A percentile compares a stretch with the other conserved stretches of the same genome.
phyloP scores from a whole-genome alignment of 1,140 invertebrate genomes.

The Belonocnema kinseyi region DNA sequence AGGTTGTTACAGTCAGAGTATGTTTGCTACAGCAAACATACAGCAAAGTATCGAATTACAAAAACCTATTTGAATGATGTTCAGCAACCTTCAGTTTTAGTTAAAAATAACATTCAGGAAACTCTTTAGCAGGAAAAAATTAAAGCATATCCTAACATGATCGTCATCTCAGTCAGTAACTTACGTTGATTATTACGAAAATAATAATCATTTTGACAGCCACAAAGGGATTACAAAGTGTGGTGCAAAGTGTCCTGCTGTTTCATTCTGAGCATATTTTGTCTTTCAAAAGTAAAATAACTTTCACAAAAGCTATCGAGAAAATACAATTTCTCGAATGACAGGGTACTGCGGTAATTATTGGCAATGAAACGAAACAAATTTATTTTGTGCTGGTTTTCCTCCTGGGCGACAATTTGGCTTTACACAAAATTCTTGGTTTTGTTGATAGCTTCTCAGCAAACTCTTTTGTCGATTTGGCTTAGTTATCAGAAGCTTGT shows the following conservation, averaged over 20 bases:
- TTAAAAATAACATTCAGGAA: constrained; percentile 56
- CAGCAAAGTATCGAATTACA: background rate
- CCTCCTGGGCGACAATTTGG: constrained; percentile 43
- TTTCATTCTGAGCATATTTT: background rate
- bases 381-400: constrained; percentile 39
- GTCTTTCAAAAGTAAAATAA: background rate
- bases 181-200: constrained; percentile 52
- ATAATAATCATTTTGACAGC: constrained; percentile 59
- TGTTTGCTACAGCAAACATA: background rate
- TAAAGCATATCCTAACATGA: constrained; percentile 42
- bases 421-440: constrained; percentile 38
- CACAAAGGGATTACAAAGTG: constrained; percentile 57
- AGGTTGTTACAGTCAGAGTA: too few species aligned
- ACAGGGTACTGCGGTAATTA: background rate
- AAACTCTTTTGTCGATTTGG: constrained; percentile 41
- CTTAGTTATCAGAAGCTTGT: constrained; percentile 25
- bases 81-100: constrained; percentile 32
- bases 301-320: background rate
- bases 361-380: constrained; percentile 12
- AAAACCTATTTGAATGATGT: constrained; percentile 34
- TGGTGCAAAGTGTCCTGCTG: constrained; percentile 44
- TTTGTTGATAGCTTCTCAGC: constrained; percentile 40
- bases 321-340: background rate
- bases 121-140: constrained; percentile 54
- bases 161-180: constrained; percentile 56